Conservation (phyloP, 2,797 vertebrate genomes). For the Gallinago nigripennis region DNA sequence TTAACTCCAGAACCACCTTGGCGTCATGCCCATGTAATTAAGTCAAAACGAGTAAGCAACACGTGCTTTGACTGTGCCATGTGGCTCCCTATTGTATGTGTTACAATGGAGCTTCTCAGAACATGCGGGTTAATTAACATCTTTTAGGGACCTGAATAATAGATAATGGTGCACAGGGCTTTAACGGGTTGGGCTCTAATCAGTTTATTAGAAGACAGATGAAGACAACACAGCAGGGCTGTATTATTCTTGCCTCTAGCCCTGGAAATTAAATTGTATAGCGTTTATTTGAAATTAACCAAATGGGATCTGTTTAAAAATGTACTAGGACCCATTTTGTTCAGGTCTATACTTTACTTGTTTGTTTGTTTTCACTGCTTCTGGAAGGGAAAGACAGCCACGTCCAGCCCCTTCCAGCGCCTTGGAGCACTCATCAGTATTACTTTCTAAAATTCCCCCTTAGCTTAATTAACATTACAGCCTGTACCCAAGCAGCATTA, state of each 20-base stretch:
- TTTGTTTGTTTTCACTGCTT: slow-evolving; percentile 46
- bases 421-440: not conserved
- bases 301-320: slow-evolving; percentile 43
- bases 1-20: slow-evolving; percentile 1
- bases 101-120: slow-evolving; percentile 44
- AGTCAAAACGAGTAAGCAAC: slow-evolving; percentile 37
- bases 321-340: not conserved
- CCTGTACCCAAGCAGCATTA: slow-evolving; percentile 36
- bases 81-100: slow-evolving; percentile 46
- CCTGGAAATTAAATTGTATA: slow-evolving; percentile 43
- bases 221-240: slow-evolving; percentile 72
- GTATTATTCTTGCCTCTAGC: slow-evolving; percentile 67
- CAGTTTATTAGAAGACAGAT: slow-evolving; percentile 82
- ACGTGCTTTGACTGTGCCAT: slow-evolving; percentile 24
- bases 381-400: not conserved
- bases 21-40: slow-evolving; percentile 56
- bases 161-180: slow-evolving; percentile 65
- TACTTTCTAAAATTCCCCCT: slow-evolving; percentile 4
- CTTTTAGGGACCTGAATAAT: slow-evolving; percentile 73
- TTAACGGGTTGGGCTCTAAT: slow-evolving; percentile 71
- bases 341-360: slow-evolving; percentile 34
- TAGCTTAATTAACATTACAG: slow-evolving; percentile 27
- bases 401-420: not conserved
- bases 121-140: slow-evolving; percentile 74
- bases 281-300: slow-evolving; percentile 40